Conservation (phyloP, 1,140 invertebrate species). For the Tachypleus tridentatus region DNA sequence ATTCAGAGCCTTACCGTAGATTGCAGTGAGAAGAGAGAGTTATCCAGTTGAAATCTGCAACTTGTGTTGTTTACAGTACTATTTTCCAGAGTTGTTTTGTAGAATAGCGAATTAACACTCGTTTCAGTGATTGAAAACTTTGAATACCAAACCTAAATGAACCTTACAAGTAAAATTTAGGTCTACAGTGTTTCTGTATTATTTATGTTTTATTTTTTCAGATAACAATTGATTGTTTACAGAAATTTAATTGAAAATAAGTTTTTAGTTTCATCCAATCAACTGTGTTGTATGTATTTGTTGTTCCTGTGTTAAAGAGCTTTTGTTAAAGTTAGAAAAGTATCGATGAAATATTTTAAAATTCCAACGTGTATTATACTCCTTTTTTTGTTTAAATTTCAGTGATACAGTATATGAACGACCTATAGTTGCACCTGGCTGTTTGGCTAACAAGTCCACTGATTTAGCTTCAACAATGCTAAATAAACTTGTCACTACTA, state of each 20-base stretch:
- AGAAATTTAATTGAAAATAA: not conserved
- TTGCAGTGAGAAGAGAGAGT: too few relatives aligned
- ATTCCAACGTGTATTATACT: constrained; percentile 1
- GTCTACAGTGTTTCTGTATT: too few relatives aligned
- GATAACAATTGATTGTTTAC: not conserved
- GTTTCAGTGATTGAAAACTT: too few relatives aligned
- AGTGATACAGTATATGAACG: constrained; percentile 12
- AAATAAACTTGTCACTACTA: constrained; percentile 8
- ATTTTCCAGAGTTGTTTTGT: too few relatives aligned
- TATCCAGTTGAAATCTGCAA: too few relatives aligned
- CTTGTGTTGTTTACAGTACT: too few relatives aligned
- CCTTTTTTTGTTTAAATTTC: not conserved
- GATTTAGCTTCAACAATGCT: constrained; percentile 2
- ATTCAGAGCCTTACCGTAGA: too few relatives aligned
- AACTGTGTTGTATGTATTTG: not conserved
- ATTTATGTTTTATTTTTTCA: not conserved
- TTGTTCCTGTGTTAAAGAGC: not conserved
- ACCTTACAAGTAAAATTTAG: too few relatives aligned
- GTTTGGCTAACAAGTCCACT: constrained; percentile 11
- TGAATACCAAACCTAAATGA: too few relatives aligned
- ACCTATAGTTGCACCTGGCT: constrained; percentile 13
- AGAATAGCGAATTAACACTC: too few relatives aligned
- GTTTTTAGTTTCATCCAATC: not conserved
- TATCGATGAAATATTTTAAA: not conserved
- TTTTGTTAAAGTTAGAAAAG: constrained; percentile 7